phyloP scores from a whole-genome alignment of 2,113 vertebrate species.

The Brachyhypopomus gauderio region DNA sequence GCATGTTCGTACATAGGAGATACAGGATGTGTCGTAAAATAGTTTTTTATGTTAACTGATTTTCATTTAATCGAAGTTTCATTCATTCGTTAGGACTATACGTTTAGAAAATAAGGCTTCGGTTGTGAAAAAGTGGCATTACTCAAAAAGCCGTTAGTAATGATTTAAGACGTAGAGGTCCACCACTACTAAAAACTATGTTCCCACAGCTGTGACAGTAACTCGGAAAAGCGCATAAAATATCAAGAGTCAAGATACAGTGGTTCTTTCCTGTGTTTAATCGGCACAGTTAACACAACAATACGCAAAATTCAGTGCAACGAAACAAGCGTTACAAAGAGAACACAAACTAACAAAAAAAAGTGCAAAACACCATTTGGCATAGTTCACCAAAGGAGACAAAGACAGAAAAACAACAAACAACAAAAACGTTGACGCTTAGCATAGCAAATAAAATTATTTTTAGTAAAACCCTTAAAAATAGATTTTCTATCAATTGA shows the following conservation, averaged over 20 bases:
- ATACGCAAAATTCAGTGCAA: conserved; percentile 80
- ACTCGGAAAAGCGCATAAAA: background rate
- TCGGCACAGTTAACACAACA: conserved; percentile 83
- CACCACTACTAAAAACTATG: too few relatives aligned
- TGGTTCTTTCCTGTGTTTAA: conserved; percentile 72
- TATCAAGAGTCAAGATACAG: conserved; percentile 15
- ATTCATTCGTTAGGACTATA: too few relatives aligned
- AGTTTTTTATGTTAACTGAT: too few relatives aligned
- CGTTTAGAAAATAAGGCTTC: too few relatives aligned
- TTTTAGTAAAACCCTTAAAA: conserved; percentile 72
- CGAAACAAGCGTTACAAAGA: conserved; percentile 75
- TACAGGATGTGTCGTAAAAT: too few relatives aligned
- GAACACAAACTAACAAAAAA: conserved; percentile 64
- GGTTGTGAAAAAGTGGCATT: too few relatives aligned
- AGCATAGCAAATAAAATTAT: conserved; percentile 71
- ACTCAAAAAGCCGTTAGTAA: too few relatives aligned
- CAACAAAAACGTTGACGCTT: conserved; percentile 58
- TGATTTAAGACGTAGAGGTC: too few relatives aligned
- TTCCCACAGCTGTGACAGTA: background rate
- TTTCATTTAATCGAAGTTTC: too few relatives aligned
- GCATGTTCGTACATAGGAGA: too few relatives aligned
- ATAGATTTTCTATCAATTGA: conserved; percentile 70
- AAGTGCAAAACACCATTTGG: conserved; percentile 77
- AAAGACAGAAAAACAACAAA: conserved; percentile 50
- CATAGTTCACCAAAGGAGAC: conserved; percentile 60